Conservation (phyloP, 2,888 invertebrate genomes). For the Arrhopalites spinosus region DNA sequence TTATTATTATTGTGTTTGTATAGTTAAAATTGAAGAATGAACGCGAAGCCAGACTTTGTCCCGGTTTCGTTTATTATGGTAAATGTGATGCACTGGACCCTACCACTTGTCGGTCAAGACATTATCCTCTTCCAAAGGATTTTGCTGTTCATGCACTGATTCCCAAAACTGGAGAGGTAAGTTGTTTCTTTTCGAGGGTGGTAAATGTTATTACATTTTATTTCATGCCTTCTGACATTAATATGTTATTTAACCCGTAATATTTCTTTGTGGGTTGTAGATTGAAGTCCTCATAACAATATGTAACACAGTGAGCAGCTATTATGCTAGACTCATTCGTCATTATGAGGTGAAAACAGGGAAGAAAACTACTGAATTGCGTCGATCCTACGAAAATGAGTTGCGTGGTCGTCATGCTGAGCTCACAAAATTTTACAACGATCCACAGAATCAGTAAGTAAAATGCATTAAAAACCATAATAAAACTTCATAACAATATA, state of each 20-base stretch:
- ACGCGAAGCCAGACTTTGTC: background rate
- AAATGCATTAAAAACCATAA: background rate
- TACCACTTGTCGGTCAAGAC: background rate
- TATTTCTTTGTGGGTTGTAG: constrained; percentile 7
- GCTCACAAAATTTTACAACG: constrained; percentile 2
- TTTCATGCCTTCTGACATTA: too few species aligned
- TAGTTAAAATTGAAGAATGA: background rate
- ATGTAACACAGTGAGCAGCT: background rate
- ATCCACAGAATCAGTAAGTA: constrained; percentile 18
- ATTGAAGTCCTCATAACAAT: constrained; percentile 5
- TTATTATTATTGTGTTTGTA: background rate
- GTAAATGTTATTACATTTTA: background rate
- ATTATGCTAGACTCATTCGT: constrained; percentile 2
- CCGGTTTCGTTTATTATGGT: constrained; percentile 5
- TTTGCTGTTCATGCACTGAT: background rate
- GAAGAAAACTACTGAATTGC: background rate
- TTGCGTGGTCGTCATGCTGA: background rate
- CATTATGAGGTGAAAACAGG: constrained; percentile 10
- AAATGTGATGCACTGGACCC: background rate
- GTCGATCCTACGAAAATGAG: constrained; percentile 1
- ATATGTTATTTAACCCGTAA: background rate
- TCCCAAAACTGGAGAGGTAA: constrained; percentile 19
- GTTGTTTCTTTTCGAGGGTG: background rate
- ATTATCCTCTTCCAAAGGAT: background rate
- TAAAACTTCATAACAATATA: too few species aligned